phyloP scores from a whole-genome alignment of 2,797 vertebrate species.

The Microhierax caerulescens region DNA sequence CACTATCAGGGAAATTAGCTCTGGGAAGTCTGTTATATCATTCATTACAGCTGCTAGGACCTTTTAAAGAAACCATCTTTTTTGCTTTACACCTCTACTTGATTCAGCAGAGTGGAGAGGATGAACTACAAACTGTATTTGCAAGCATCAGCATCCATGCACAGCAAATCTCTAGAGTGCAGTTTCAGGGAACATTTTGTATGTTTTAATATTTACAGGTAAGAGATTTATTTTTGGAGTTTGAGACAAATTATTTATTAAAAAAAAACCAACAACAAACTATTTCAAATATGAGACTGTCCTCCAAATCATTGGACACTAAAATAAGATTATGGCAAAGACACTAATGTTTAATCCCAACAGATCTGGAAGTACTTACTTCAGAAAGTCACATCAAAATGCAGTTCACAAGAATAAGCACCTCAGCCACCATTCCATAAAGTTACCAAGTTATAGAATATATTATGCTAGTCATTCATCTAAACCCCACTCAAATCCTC shows the following conservation, averaged over 20 bases:
- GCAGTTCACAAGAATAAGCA: not conserved
- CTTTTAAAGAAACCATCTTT: not conserved
- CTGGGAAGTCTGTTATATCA: not conserved
- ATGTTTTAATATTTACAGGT: not conserved
- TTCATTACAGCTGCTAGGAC: not conserved
- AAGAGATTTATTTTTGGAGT: not conserved
- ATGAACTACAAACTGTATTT: not conserved
- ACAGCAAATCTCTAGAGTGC: not conserved
- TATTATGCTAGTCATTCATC: not conserved
- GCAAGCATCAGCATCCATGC: not conserved
- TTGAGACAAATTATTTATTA: not conserved
- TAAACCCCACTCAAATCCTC: not conserved
- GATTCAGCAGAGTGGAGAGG: not conserved
- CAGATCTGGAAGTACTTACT: not conserved
- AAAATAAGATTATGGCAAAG: not conserved
- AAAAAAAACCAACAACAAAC: accelerated
- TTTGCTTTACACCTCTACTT: not conserved
- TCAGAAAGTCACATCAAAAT: not conserved
- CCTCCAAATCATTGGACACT: not conserved
- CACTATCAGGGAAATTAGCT: not conserved
- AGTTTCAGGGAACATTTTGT: not conserved
- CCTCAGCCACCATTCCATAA: not conserved
- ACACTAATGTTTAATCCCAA: not conserved
- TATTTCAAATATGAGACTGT: not conserved
- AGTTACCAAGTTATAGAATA: not conserved